phyloP scores from a whole-genome alignment of 2,888 invertebrate species.

The Gymnocheta viridis region DNA sequence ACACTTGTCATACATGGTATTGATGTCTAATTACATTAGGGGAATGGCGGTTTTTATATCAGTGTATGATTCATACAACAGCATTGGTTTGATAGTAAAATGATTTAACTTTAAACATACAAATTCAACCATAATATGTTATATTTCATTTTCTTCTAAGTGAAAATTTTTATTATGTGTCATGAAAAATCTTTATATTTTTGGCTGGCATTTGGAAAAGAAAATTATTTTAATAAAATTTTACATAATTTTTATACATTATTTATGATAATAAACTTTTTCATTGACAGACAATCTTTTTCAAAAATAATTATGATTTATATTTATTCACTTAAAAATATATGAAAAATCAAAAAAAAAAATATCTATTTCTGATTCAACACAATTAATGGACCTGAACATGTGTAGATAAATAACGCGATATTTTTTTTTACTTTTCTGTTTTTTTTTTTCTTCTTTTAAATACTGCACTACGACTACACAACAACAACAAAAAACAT shows the following conservation, averaged over 20 bases:
- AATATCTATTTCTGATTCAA: constrained; percentile 50
- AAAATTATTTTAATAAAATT: background rate
- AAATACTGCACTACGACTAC: constrained; percentile 8
- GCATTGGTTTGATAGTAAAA: too few relatives aligned
- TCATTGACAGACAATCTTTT: constrained; percentile 63
- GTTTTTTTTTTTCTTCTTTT: background rate
- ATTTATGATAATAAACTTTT: constrained; percentile 50
- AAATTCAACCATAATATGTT: too few relatives aligned
- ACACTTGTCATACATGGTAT: too few relatives aligned
- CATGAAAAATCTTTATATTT: background rate
- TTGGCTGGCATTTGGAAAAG: background rate
- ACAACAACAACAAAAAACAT: constrained; percentile 21
- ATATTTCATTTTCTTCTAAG: background rate
- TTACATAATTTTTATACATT: constrained; percentile 21
- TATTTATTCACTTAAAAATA: constrained; percentile 22
- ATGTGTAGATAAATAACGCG: constrained; percentile 55
- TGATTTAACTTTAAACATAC: too few relatives aligned
- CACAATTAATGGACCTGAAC: constrained; percentile 65
- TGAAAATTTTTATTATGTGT: background rate
- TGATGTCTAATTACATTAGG: too few relatives aligned
- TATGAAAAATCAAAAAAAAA: constrained; percentile 16
- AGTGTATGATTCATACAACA: too few relatives aligned
- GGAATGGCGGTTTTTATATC: too few relatives aligned
- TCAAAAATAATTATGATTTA: constrained; percentile 60
- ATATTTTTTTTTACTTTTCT: constrained; percentile 26